Evolutionary conservation across 2,797 vertebrate genomes (phyloP), one percentile per base, ranked within the genome.

Genomic region (Ispidina lecontei): DNA sequence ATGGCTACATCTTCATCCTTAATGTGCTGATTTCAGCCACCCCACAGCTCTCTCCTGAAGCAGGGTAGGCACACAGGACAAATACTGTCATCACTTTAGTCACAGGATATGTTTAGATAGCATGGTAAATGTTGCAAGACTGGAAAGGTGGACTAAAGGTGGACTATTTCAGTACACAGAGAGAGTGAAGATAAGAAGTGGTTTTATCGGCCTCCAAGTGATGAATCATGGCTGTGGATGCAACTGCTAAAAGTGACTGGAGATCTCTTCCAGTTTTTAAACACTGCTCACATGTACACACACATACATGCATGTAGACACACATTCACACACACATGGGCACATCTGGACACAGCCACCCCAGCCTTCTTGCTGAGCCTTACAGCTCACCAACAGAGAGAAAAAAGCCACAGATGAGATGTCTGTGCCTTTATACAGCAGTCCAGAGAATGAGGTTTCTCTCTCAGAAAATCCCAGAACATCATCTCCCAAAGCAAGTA

Each of bases 1-100:
- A 7, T 3, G 16, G n/a, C 67, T 65, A 5, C 5, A n/a, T 12
- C n/a, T 74, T 52, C 18, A 23, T 29, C 10, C 13, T 73, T 16
- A 49, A 10, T 3, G 0, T 4, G 3, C n/a, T 3, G 1, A 19
- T 44, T 12, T 65, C 37, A 74, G n/a, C 12, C 3, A 2, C 16
- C 25, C 39, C 8, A 8, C 5, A 44, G 33, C n/a, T 68, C 44
- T 6, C 13, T 88, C 69, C 63, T 56, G 54, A 67, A 70, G 44
- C 26, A 80, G n/a, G 18, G 33, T 43, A 31, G 18, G 28, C 54
- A 59, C 51, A 55, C 3, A 25, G 12, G 13, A 39, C 47, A 64
- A 64, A 26, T 17, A 44, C 1, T 60, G 23, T 28, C 12, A 26
- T 74, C 11, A 3, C 22, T 75, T 77, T 6, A 29, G 44, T 71